phyloP scores from a whole-genome alignment of 2,888 invertebrate species.

The Pachliopta kotzebuea region DNA sequence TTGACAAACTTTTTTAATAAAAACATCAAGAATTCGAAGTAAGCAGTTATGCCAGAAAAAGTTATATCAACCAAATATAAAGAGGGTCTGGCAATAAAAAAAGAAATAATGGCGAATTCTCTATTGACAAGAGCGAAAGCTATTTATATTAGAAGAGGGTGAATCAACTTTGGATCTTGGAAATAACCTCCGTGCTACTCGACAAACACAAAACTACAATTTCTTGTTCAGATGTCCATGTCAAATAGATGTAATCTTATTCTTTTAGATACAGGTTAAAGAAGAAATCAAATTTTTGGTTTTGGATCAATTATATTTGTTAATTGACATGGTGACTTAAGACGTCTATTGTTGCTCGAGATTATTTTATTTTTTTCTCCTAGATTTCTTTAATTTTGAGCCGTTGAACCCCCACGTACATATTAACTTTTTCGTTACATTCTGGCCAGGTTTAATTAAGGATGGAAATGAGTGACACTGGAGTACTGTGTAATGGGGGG shows the following conservation, averaged over 20 bases:
- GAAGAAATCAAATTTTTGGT: neutral
- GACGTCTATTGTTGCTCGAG: no score
- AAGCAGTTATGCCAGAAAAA: neutral
- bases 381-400: neutral
- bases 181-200: neutral
- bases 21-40: no score
- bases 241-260: neutral
- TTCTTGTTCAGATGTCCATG: neutral
- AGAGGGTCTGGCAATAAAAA: neutral
- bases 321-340: neutral
- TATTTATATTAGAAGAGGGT: neutral
- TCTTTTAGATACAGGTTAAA: neutral
- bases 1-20: conserved; percentile 1
- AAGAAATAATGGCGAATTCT: neutral
- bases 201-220: neutral
- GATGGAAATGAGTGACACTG: conserved; percentile 21
- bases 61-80: no score
- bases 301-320: neutral
- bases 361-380: no score
- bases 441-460: conserved; percentile 2
- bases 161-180: neutral
- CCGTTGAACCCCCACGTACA: neutral
- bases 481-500: conserved; percentile 9
- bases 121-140: neutral
- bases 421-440: conserved; percentile 5